phyloP scores from a whole-genome alignment of 2,888 invertebrate species.

The Epicampocera succincta region DNA sequence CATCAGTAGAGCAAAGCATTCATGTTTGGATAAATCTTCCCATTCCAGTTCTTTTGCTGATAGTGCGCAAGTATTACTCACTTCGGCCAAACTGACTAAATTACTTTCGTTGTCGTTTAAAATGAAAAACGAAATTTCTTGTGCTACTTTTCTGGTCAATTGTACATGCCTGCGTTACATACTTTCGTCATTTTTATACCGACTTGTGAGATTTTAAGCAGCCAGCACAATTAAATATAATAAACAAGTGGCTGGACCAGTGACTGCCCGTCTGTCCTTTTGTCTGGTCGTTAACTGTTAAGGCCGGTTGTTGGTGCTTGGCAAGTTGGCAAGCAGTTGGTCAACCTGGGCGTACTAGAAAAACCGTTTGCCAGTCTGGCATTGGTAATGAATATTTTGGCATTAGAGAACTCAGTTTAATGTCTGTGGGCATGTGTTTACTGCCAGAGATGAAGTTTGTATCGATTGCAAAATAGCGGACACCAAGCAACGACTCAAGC shows the following conservation, averaged over 20 bases:
- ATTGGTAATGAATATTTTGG: slow-evolving; percentile 47
- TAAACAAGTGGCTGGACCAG: slow-evolving; percentile 60
- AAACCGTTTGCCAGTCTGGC: slow-evolving; percentile 38
- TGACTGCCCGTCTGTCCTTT: slow-evolving; percentile 14
- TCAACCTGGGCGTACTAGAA: slow-evolving; percentile 8
- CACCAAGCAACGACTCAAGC: too few relatives aligned
- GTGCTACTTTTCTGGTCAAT: slow-evolving; percentile 56
- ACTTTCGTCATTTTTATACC: neutral
- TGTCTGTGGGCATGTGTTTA: too few relatives aligned
- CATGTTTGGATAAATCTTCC: slow-evolving; percentile 30
- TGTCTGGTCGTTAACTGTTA: slow-evolving; percentile 30
- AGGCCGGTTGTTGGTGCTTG: slow-evolving; percentile 23
- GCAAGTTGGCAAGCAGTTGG: slow-evolving; percentile 9
- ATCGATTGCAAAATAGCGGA: too few relatives aligned
- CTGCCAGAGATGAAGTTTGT: too few relatives aligned
- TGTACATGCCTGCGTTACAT: slow-evolving; percentile 40
- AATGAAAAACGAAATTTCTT: slow-evolving; percentile 68
- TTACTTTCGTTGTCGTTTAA: slow-evolving; percentile 73
- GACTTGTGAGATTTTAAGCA: slow-evolving; percentile 10
- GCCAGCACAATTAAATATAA: slow-evolving; percentile 66
- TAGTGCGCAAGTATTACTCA: slow-evolving; percentile 22
- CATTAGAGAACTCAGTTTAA: slow-evolving; percentile 2
- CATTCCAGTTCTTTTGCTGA: neutral
- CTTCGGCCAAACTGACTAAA: slow-evolving; percentile 68
- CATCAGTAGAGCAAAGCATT: neutral